Evolutionary conservation across 2,797 vertebrate species (phyloP), one percentile per base, ranked within the genome.

Genomic region (Myotis vivesi): DNA sequence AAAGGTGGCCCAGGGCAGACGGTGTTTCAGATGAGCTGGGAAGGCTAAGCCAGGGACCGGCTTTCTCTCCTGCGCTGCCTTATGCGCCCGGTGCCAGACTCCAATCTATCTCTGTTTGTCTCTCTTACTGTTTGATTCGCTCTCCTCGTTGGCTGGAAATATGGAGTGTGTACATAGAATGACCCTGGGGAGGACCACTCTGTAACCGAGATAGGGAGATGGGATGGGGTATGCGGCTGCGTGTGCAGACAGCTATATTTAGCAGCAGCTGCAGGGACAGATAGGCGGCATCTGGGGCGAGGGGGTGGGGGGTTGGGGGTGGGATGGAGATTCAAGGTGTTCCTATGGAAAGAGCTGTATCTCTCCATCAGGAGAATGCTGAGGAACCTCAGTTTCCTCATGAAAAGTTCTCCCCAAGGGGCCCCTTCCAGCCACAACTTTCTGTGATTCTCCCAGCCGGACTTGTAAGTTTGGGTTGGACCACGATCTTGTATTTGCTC

Each of bases 61-160:
- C 23, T 53, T n/a, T 66, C 41, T 71, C 89, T 19, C 87, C 57
- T 93, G 95, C 55, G 94, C 72, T 95, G 97, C 66, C 91, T 97
- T 97, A 80, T 96, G 97, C 93, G 96, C 91, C 95, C 76, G 33
- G 75, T 64, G 94, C 96, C 96, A 98, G 98, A 91, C 98, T 98
- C 97, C 98, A 85, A 72, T 95, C 96, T 98, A 98, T 98, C 98
- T 98, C 87, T 93, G 91, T 97, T 98, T 98, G 97, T 98, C 98
- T 98, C 89, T 94, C 87, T 88, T 87, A 64, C 93, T 72, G 95
- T 96, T 98, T 93, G 97, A 97, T 98, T 97, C 97, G 93, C 88
- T 97, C 97, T 97, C 96, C 83, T 51, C 87, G 96, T 97, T 98
- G 98, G 97, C 94, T 97, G 93, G 96, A 97, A 98, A 96, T 97